Percentiles rank a stretch among this genome's conserved stretches.
Evolutionary conservation across 2,888 invertebrate genomes (phyloP).

Genomic region (Eristalinus aeneus): DNA sequence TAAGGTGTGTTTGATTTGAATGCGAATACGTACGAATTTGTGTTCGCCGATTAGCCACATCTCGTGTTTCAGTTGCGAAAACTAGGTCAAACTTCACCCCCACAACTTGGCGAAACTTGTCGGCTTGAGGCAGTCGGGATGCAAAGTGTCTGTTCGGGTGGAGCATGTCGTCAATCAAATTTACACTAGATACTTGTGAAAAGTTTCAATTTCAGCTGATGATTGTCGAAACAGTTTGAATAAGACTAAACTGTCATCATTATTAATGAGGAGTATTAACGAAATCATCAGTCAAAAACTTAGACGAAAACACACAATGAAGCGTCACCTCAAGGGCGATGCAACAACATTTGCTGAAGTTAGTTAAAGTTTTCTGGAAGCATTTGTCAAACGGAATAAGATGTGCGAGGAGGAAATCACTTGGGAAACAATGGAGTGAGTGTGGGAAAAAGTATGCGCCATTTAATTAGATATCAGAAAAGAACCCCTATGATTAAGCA

Average conservation of each 20-base stretch:
- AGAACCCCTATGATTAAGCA: not conserved
- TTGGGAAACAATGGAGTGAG: not conserved
- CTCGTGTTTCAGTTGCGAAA: not conserved
- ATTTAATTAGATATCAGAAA: not conserved
- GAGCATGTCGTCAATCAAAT: conserved; percentile 15
- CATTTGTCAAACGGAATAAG: not conserved
- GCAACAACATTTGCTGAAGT: not conserved
- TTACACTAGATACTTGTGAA: conserved; percentile 14
- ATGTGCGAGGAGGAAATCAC: not conserved
- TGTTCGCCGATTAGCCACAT: not conserved
- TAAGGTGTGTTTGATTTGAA: not conserved
- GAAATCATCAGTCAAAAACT: not conserved
- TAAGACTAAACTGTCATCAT: conserved; percentile 18
- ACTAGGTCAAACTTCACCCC: conserved; percentile 25
- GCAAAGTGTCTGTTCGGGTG: conserved; percentile 11
- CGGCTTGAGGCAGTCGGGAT: not conserved
- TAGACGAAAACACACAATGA: not conserved
- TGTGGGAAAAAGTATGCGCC: not conserved
- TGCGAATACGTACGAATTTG: not conserved
- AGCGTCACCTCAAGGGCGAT: not conserved
- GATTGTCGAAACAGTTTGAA: conserved; percentile 26
- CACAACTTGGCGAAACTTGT: not conserved
- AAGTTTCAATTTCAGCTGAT: conserved; percentile 37
- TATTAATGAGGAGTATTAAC: conserved; percentile 10
- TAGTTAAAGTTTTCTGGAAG: not conserved